These are phyloP conservation scores for Myanophis thanlyinensis DNA, from an alignment of 2,113 vertebrate species.

Conservation along the genomic window DNA sequence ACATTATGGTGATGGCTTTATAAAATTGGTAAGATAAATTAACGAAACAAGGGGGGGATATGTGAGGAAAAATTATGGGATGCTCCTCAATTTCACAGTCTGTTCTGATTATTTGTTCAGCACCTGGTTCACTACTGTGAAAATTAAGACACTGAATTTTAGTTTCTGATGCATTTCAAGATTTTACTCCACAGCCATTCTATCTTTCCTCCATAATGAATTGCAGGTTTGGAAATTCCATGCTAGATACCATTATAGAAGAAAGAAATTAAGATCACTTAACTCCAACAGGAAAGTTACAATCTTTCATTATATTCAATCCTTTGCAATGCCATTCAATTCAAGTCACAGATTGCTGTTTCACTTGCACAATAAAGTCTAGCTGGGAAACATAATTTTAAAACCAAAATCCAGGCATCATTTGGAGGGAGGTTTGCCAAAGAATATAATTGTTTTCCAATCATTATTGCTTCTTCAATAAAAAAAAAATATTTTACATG, in stretches of 20 bases:
- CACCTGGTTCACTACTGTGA: no score
- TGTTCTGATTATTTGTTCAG: background rate
- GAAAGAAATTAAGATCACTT: background rate
- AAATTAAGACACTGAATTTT: background rate
- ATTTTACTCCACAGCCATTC: background rate
- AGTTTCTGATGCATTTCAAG: no score
- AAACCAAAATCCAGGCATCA: background rate
- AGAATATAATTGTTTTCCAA: background rate
- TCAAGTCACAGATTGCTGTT: background rate
- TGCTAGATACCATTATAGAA: background rate
- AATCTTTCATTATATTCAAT: background rate
- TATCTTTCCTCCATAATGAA: background rate
- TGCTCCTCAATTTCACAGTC: background rate
- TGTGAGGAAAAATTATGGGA: background rate
- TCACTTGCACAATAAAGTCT: background rate
- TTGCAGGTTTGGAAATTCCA: background rate
- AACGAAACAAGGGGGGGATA: background rate
- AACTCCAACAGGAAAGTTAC: background rate
- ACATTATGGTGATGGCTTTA: background rate
- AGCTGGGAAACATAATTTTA: background rate
- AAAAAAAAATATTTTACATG: background rate
- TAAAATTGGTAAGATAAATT: background rate
- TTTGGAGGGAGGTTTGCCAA: background rate
- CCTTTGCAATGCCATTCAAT: background rate
- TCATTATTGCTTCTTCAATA: background rate